A percentile compares a stretch with the other conserved stretches of the same genome.
phyloP scores from a whole-genome alignment of 2,888 invertebrate species.

The Ectemnius lituratus region DNA sequence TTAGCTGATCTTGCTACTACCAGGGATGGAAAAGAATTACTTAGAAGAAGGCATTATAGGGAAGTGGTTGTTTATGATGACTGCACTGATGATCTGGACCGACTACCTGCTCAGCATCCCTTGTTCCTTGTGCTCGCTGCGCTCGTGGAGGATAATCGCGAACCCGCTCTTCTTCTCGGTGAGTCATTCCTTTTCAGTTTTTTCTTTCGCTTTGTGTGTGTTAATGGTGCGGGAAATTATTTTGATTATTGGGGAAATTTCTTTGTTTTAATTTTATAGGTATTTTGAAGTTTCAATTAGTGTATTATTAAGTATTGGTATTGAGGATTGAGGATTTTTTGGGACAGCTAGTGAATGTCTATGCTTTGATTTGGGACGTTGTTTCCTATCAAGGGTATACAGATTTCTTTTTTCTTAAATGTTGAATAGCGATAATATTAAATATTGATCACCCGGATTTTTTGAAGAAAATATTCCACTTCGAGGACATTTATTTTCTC shows the following conservation, averaged over 20 bases:
- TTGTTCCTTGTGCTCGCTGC: constrained; percentile 83
- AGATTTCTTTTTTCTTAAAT: too few relatives aligned
- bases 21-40: constrained; percentile 82
- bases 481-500: too few relatives aligned
- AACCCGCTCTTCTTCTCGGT: constrained; percentile 84
- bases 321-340: too few relatives aligned
- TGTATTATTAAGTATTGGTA: too few relatives aligned
- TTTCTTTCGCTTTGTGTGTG: neutral
- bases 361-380: too few relatives aligned
- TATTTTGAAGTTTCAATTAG: too few relatives aligned
- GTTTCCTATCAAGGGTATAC: too few relatives aligned
- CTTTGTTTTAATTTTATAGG: neutral
- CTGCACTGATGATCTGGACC: constrained; percentile 82
- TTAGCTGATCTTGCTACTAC: constrained; percentile 84
- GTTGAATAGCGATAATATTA: too few relatives aligned
- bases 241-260: neutral
- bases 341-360: too few relatives aligned
- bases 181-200: constrained; percentile 71
- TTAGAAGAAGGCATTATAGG: constrained; percentile 79
- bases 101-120: constrained; percentile 81
- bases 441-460: too few relatives aligned
- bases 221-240: neutral
- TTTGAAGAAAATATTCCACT: too few relatives aligned
- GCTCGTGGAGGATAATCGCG: constrained; percentile 84
- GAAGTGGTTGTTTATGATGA: constrained; percentile 87